Evolutionary conservation across 2,888 invertebrate genomes (phyloP), one percentile per base, ranked within the genome.

Genomic region (Mesorhabditis sp.): DNA sequence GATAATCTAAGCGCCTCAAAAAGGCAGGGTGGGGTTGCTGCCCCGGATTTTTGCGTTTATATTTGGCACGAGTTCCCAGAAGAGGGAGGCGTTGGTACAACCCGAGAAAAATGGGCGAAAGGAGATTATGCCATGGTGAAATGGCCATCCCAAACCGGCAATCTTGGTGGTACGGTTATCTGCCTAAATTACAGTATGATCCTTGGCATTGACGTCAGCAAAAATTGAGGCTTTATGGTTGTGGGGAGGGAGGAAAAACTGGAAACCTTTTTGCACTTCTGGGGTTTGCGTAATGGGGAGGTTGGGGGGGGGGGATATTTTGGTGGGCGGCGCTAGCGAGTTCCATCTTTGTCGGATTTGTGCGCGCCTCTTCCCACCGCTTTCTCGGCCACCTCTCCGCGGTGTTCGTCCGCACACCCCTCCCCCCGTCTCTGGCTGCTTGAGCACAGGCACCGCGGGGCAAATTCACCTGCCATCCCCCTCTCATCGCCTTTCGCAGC

Each of bases 291-390:
- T 50, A 50, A 50, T 50, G 58, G 58, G 58, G n/a, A 28, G 28
- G 28, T 28, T 28, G 28, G 28, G 58, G 58, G 58, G 6, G 50
- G 58, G 58, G 58, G 58, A 50, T 50, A 50, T 50, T 50, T 50
- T 50, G 58, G 58, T 50, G 63, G 63, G 63, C 13, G 63, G 63
- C 63, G 13, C 63, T 63, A 13, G 63, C 13, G 28, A 13, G n/a
- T 63, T 28, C 63, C 28, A 63, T 63, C 63, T 64, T 64, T n/a
- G 10, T 43, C 66, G 5, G 4, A 4, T 15, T 15, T 28, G 45
- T 50, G 45, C 67, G 44, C 41, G 42, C 61, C 62, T 61, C 43
- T 67, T 62, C 10, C 67, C 41, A 62, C 45, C 62, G 62, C 28
- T 62, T 62, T 62, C 45, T 50, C 66, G 13, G 13, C 58, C 66